These are phyloP conservation scores for Meloidogyne hapla DNA, from an alignment of 1,140 invertebrate species.

Conservation along the genomic window DNA sequence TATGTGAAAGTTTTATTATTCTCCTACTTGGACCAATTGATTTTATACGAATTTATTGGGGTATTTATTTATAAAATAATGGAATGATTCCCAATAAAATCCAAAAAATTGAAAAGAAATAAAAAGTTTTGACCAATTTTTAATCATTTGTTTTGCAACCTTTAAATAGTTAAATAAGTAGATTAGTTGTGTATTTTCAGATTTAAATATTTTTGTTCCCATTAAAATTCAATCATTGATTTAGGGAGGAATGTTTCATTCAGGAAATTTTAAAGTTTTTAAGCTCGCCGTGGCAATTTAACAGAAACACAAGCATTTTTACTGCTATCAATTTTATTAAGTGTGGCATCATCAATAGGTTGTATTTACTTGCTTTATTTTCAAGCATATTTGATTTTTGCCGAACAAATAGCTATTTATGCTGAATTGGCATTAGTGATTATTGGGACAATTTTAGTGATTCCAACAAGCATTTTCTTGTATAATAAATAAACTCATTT, in stretches of 20 bases:
- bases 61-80: not conserved
- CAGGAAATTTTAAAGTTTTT: not conserved
- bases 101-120: conserved; percentile 1
- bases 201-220: no score
- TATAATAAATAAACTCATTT: not conserved
- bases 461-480: not conserved
- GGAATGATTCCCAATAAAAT: not conserved
- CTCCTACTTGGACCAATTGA: conserved; percentile 20
- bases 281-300: conserved; percentile 17
- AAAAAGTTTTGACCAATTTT: no score
- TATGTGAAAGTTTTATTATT: conserved; percentile 9
- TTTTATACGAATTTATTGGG: conserved; percentile 13
- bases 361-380: conserved; percentile 16
- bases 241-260: no score
- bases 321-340: conserved; percentile 18
- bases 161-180: no score
- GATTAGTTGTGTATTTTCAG: no score
- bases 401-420: conserved; percentile 20
- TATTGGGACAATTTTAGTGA: conserved; percentile 6
- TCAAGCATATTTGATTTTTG: conserved; percentile 20
- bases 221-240: no score
- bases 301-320: conserved; percentile 17
- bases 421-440: conserved; percentile 15
- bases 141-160: no score
- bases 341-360: not conserved